Conservation (phyloP, 2,888 invertebrate species). For the Erebia palarica region DNA sequence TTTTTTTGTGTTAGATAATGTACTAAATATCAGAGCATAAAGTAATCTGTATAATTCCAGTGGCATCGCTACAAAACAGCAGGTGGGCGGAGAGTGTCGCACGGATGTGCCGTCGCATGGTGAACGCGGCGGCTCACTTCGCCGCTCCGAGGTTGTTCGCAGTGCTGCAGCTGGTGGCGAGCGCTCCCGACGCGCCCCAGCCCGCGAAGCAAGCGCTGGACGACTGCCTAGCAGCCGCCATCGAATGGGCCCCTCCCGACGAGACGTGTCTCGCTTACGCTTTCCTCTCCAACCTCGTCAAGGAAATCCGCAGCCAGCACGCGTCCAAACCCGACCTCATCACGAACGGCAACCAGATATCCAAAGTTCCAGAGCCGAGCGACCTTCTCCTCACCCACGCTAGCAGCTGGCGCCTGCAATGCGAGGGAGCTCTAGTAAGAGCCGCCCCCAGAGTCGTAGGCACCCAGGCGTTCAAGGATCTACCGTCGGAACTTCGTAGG, state of each 20-base stretch:
- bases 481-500: constrained; percentile 62
- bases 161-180: constrained; percentile 87
- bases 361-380: constrained; percentile 42
- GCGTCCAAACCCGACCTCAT: constrained; percentile 52
- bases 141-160: constrained; percentile 89
- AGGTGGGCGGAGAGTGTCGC: constrained; percentile 93
- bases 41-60: constrained; percentile 46
- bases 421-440: constrained; percentile 63
- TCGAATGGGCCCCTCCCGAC: constrained; percentile 90
- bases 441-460: constrained; percentile 61
- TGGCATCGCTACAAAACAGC: constrained; percentile 88
- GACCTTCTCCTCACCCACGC: constrained; percentile 52
- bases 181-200: constrained; percentile 47
- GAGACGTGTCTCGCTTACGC: constrained; percentile 91
- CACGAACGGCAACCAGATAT: constrained; percentile 41
- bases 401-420: constrained; percentile 58
- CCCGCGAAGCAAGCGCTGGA: constrained; percentile 81
- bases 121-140: constrained; percentile 91
- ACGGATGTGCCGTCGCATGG: constrained; percentile 88
- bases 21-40: background rate
- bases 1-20: background rate
- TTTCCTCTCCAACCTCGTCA: constrained; percentile 57
- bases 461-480: constrained; percentile 62
- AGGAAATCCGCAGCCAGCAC: constrained; percentile 49
- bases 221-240: constrained; percentile 89